phyloP scores from a whole-genome alignment of 1,140 invertebrate genomes.

The Trypoxylus dichotomus region DNA sequence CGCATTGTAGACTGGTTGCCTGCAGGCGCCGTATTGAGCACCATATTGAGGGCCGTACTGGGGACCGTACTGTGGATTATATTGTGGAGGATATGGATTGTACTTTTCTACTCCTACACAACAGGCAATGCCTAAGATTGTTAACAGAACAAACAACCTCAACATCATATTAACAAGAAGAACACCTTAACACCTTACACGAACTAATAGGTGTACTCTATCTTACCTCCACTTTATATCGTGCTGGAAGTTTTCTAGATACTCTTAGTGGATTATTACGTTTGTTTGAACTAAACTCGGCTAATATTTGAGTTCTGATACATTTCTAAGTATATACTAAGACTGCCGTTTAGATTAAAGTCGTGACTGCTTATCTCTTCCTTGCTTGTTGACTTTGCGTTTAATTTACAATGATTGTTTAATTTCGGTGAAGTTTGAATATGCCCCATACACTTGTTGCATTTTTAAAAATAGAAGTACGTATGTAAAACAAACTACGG shows the following conservation, averaged over 20 bases:
- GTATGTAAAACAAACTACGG: too few species aligned
- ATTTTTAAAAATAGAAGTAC: too few species aligned
- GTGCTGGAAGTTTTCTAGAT: too few species aligned
- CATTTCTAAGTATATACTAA: not conserved
- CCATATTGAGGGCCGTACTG: not conserved
- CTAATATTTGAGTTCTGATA: not conserved
- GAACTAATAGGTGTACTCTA: too few species aligned
- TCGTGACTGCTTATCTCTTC: too few species aligned
- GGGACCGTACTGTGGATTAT: not conserved
- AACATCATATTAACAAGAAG: not conserved
- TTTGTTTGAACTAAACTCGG: not conserved
- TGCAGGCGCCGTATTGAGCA: not conserved
- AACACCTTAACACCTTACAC: too few species aligned
- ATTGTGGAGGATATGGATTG: not conserved
- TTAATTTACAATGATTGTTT: too few species aligned
- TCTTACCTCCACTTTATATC: too few species aligned
- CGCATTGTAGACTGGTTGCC: conserved; percentile 1
- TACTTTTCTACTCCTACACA: not conserved
- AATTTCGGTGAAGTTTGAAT: too few species aligned
- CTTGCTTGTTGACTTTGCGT: too few species aligned
- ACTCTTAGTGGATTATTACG: too few species aligned
- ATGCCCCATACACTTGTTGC: too few species aligned
- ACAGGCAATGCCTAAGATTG: not conserved
- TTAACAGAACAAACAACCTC: not conserved
- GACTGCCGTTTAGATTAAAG: not conserved